These are phyloP conservation scores for Orchestia grillus DNA, from an alignment of 1,140 invertebrate species.

Conservation along the genomic window DNA sequence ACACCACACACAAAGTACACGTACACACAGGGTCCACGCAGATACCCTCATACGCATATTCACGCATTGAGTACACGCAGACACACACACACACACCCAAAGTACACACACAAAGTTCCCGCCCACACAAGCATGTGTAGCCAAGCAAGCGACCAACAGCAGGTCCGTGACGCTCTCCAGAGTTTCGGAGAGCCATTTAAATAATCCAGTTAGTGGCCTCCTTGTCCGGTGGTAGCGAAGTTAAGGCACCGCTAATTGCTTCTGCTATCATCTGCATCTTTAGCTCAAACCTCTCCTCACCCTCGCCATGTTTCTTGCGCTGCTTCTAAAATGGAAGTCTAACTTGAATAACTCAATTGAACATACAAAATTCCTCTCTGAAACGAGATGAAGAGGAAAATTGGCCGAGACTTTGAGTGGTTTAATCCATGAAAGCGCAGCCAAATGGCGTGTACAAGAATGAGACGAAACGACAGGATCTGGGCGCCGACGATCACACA, in stretches of 20 bases:
- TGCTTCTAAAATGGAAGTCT: conserved; percentile 35
- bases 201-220: conserved; percentile 52
- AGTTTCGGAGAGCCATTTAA: conserved; percentile 44
- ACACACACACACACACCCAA: neutral
- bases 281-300: conserved; percentile 6
- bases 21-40: neutral
- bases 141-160: neutral
- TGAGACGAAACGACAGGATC: neutral
- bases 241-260: conserved; percentile 47
- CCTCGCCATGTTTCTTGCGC: conserved; percentile 12
- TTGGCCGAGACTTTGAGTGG: neutral
- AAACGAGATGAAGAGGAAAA: conserved; percentile 34
- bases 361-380: conserved; percentile 4
- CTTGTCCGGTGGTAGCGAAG: conserved; percentile 49
- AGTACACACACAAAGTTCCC: neutral
- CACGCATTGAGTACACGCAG: too few species aligned
- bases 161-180: neutral
- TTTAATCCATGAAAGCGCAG: neutral
- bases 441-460: neutral
- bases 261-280: conserved; percentile 31
- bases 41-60: too few species aligned
- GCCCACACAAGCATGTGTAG: neutral
- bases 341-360: conserved; percentile 52
- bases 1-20: neutral
- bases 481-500: neutral